Percentiles rank a stretch among this genome's conserved stretches.
phyloP scores from a whole-genome alignment of 1,140 invertebrate genomes.

The Goniozus legneri region DNA sequence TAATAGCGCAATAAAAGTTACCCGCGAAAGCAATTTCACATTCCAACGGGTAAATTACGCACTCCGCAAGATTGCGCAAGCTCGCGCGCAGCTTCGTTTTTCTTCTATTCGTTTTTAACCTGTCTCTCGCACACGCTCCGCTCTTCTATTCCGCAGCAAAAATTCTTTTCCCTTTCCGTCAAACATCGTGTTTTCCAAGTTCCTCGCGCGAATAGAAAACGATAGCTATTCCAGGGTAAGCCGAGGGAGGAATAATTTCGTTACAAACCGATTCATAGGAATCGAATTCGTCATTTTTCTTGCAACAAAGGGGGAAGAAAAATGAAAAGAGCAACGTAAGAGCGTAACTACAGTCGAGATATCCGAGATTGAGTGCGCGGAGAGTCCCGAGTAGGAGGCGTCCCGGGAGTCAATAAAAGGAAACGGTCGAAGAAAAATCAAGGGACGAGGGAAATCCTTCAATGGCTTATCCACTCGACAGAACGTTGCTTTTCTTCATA shows the following conservation, averaged over 20 bases:
- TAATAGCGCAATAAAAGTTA: constrained; percentile 20
- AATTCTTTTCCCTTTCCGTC: too few relatives aligned
- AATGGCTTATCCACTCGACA: constrained; percentile 38
- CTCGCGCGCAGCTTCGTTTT: constrained; percentile 9
- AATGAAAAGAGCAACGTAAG: too few relatives aligned
- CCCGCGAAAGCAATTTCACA: constrained; percentile 24
- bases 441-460: constrained; percentile 31
- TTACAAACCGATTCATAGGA: too few relatives aligned
- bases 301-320: too few relatives aligned
- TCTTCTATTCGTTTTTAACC: neutral
- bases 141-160: constrained; percentile 8
- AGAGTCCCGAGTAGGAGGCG: too few relatives aligned
- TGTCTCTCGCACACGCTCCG: constrained; percentile 2
- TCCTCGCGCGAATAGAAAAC: too few relatives aligned
- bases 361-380: constrained; percentile 24
- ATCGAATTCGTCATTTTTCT: too few relatives aligned
- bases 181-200: too few relatives aligned
- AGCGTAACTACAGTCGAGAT: too few relatives aligned
- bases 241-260: too few relatives aligned
- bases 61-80: constrained; percentile 29
- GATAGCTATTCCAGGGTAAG: too few relatives aligned
- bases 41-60: constrained; percentile 29
- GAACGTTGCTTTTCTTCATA: constrained; percentile 13
- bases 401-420: constrained; percentile 23
- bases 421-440: constrained; percentile 13